Base-by-base conservation (phyloP, 2,888 invertebrate species). In the Serrognathus titanus region DNA sequence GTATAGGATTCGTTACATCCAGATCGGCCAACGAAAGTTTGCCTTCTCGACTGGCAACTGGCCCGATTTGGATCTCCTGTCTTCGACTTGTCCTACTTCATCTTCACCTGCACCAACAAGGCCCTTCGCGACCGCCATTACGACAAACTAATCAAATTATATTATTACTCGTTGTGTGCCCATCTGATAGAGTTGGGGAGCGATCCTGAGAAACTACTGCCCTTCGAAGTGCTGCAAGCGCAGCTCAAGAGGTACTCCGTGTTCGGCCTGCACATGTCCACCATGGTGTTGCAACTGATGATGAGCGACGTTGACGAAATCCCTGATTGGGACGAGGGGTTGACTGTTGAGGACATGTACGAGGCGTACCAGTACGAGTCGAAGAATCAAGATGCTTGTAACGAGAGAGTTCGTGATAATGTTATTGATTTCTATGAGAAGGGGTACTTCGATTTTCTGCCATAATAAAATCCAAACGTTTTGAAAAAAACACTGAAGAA, bases 1-100 rank as follows among this genome's bases (percentile, higher is more conserved):
- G 20, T 20, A n/a, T 41, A 57, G 56, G 39, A 57, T 48, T 3
- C 35, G 6, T 24, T 37, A 16, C 16, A 45, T 48, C 56, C 51
- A 24, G 20, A 38, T 16, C 48, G 39, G n/a, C 70, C 69, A 40
- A 66, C 67, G 2, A 53, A 63, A 13, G 20, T 69, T 8, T 68
- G 67, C 48, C 58, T 71, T 6, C 39, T 71, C 8, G 70, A 71
- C 48, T 71, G 69, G 64, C 70, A 71, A 60, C 36, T 69, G 10
- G 48, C 63, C 10, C 59, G 64, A 11, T 56, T 60, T 47, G 65
- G 64, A 7, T 66, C 69, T 1, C 69, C 69, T 1, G 71, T 63
- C 5, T 53, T 67, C 20, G 75, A 75, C 52, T 54, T 75, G 47
- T 55, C 67, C 3, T 74, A 74, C 53, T 63, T 72, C 58, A 51